A percentile compares a stretch with the other conserved stretches of the same genome.
Evolutionary conservation across 2,888 invertebrate genomes (phyloP).

Genomic region (Acheta domesticus): DNA sequence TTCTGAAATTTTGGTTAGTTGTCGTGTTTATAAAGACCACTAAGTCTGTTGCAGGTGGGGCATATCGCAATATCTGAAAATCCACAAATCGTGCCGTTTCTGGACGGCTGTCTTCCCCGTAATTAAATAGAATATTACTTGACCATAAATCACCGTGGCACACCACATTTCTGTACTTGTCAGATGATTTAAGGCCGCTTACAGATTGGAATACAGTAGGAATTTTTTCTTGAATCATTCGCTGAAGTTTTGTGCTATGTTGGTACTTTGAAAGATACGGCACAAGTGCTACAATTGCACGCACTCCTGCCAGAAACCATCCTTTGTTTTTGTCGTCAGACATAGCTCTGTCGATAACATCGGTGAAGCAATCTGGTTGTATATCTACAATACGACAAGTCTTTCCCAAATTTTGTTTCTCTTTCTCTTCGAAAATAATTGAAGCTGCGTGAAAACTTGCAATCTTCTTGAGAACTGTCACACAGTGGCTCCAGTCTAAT

Average conservation of each 20-base stretch:
- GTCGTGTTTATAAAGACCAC: not conserved
- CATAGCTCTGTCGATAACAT: not conserved
- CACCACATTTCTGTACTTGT: not conserved
- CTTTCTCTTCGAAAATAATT: slow-evolving; percentile 5
- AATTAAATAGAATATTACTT: not conserved
- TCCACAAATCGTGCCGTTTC: not conserved
- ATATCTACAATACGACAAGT: not conserved
- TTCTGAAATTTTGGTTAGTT: not conserved
- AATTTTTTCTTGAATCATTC: slow-evolving; percentile 4
- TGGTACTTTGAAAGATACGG: not conserved
- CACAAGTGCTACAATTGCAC: not conserved
- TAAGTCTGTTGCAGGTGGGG: not conserved
- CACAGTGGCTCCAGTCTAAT: not conserved
- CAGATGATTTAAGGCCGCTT: not conserved
- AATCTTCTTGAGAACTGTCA: not conserved
- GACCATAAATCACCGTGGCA: not conserved
- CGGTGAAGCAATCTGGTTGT: not conserved
- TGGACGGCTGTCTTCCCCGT: not conserved
- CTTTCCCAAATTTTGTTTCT: not conserved
- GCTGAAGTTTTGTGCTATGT: not conserved
- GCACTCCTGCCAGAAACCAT: not conserved
- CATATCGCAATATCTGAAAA: not conserved
- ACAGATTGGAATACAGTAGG: not conserved
- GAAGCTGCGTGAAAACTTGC: slow-evolving; percentile 1
- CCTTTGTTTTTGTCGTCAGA: not conserved